phyloP scores from a whole-genome alignment of 2,113 vertebrate genomes.

The Sterrhoptilus dennistouni region DNA sequence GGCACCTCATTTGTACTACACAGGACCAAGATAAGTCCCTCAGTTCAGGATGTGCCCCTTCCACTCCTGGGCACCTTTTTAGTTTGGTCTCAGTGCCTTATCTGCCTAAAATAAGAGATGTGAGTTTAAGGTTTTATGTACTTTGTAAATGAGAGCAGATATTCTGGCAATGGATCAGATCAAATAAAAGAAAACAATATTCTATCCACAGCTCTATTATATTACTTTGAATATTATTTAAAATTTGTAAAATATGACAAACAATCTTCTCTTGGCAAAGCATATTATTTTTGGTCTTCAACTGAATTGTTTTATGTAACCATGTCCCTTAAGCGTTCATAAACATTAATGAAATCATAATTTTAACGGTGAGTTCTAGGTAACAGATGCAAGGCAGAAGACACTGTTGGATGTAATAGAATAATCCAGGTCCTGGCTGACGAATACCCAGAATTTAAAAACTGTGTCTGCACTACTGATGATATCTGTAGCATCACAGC shows the following conservation, averaged over 20 bases:
- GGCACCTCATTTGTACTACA: neutral
- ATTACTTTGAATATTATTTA: neutral
- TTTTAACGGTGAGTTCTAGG: constrained; percentile 71
- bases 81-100: neutral
- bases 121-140: neutral
- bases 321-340: neutral
- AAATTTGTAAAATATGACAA: neutral
- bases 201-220: neutral
- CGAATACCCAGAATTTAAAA: constrained; percentile 72
- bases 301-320: constrained; percentile 22
- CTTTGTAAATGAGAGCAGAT: neutral
- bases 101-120: neutral
- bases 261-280: neutral
- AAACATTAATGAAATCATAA: constrained; percentile 21
- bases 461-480: constrained; percentile 78
- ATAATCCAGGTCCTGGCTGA: constrained; percentile 74
- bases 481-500: constrained; percentile 71
- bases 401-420: constrained; percentile 74
- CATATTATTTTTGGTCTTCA: neutral
- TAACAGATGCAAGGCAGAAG: constrained; percentile 78
- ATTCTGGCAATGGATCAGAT: neutral
- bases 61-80: neutral
- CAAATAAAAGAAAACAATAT: neutral
- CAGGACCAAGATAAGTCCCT: neutral
- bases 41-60: neutral